Conservation (phyloP, 2,113 vertebrate species). For the Indicator maculatus region DNA sequence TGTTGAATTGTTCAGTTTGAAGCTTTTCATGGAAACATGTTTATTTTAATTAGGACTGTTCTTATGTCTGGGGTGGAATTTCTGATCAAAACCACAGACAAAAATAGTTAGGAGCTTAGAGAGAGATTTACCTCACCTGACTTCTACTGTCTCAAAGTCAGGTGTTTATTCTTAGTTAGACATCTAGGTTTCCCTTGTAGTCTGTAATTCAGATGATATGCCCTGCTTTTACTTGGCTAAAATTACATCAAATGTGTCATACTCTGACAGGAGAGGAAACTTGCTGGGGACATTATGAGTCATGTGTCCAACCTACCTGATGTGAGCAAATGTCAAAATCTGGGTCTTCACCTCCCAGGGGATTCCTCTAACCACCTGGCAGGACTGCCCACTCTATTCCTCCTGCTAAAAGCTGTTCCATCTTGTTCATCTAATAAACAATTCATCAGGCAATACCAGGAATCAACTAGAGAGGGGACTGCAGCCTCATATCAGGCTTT, state of each 20-base stretch:
- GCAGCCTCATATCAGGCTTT: background rate
- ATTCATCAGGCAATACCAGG: background rate
- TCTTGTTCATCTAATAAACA: background rate
- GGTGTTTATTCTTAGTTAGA: conserved; percentile 29
- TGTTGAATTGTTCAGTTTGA: background rate
- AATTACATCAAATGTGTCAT: conserved; percentile 39
- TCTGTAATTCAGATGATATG: conserved; percentile 41
- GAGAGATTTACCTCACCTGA: conserved; percentile 58
- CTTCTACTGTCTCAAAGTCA: background rate
- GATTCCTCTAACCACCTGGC: background rate
- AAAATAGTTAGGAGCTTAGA: background rate
- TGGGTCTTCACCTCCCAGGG: background rate
- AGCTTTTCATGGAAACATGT: background rate
- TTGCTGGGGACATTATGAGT: background rate
- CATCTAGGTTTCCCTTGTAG: conserved; percentile 9
- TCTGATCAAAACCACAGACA: conserved; percentile 42
- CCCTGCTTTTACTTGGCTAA: conserved; percentile 40
- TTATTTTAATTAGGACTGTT: conserved; percentile 16
- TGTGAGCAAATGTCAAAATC: background rate
- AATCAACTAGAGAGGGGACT: background rate
- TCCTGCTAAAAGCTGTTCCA: background rate
- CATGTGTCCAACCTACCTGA: conserved; percentile 19
- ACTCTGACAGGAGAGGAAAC: background rate
- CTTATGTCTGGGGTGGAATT: background rate
- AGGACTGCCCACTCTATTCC: background rate